These are phyloP conservation scores for Sarcophaga variegata DNA, from an alignment of 2,888 invertebrate species.

Conservation along the genomic window DNA sequence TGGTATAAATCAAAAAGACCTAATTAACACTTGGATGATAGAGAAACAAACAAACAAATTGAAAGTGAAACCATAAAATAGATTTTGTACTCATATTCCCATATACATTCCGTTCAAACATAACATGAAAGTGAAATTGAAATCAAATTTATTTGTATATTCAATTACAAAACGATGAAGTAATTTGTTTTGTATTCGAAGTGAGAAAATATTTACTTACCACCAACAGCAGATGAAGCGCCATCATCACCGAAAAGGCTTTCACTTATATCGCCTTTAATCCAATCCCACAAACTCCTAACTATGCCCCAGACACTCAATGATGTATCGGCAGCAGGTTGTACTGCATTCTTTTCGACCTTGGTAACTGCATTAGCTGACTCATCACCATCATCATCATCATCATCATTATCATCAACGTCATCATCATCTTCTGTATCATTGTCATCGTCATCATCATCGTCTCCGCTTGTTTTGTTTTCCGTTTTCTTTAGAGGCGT, in stretches of 20 bases:
- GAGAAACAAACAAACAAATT: not conserved
- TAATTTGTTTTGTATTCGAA: slow-evolving; percentile 6
- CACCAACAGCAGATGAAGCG: slow-evolving; percentile 52
- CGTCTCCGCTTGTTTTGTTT: slow-evolving; percentile 42
- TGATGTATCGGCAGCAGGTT: slow-evolving; percentile 73
- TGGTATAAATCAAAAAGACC: not conserved
- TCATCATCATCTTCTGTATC: slow-evolving; percentile 57
- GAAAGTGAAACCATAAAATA: slow-evolving; percentile 50
- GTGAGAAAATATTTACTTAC: slow-evolving; percentile 33
- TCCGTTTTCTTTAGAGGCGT: slow-evolving; percentile 12
- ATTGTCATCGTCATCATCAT: slow-evolving; percentile 59
- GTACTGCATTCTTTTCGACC: slow-evolving; percentile 73
- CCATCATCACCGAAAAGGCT: slow-evolving; percentile 74
- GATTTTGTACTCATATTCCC: not conserved
- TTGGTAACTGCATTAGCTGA: slow-evolving; percentile 62
- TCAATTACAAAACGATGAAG: slow-evolving; percentile 22
- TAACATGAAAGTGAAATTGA: not conserved
- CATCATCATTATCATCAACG: slow-evolving; percentile 63
- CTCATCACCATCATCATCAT: slow-evolving; percentile 62
- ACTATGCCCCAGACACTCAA: slow-evolving; percentile 78
- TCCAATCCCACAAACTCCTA: slow-evolving; percentile 78
- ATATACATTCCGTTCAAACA: slow-evolving; percentile 7
- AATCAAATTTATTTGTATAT: not conserved
- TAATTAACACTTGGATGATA: slow-evolving; percentile 48
- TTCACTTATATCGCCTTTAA: slow-evolving; percentile 78